Evolutionary conservation across 2,888 invertebrate species (phyloP).

Genomic region (Lithophane ornitopus): DNA sequence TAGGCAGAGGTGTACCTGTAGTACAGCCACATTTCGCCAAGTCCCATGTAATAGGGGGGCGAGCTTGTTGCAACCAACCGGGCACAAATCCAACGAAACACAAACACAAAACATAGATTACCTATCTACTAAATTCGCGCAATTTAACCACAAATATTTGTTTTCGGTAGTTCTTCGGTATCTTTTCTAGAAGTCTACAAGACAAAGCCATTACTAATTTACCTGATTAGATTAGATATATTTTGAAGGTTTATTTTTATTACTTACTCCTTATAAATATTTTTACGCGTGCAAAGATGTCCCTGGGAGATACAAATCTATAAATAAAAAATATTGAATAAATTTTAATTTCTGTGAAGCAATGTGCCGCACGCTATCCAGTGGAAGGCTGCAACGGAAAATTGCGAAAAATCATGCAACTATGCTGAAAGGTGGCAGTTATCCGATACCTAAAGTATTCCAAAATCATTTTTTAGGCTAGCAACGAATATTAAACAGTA

Average conservation of each 20-base stretch:
- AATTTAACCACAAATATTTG: conserved; percentile 9
- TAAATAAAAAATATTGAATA: neutral
- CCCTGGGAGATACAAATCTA: neutral
- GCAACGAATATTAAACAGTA: neutral
- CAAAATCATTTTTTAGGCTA: conserved; percentile 11
- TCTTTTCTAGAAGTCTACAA: neutral
- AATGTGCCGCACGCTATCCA: conserved; percentile 4
- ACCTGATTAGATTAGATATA: conserved; percentile 35
- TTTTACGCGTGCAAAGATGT: neutral
- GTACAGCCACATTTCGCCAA: too few relatives aligned
- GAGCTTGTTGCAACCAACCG: too few relatives aligned
- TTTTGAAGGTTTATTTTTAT: conserved; percentile 22
- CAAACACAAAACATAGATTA: too few relatives aligned
- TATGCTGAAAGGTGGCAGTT: conserved; percentile 26
- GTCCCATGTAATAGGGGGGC: too few relatives aligned
- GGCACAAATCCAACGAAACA: too few relatives aligned
- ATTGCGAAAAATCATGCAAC: conserved; percentile 49
- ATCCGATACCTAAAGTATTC: conserved; percentile 5
- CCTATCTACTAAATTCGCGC: neutral
- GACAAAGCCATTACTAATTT: neutral
- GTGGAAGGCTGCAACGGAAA: conserved; percentile 11
- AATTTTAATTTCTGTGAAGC: conserved; percentile 15
- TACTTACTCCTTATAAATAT: neutral
- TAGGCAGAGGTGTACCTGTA: too few relatives aligned
- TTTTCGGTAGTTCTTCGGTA: neutral